Evolutionary conservation across 2,113 vertebrate species (phyloP).

Genomic region (Capreolus pygargus): DNA sequence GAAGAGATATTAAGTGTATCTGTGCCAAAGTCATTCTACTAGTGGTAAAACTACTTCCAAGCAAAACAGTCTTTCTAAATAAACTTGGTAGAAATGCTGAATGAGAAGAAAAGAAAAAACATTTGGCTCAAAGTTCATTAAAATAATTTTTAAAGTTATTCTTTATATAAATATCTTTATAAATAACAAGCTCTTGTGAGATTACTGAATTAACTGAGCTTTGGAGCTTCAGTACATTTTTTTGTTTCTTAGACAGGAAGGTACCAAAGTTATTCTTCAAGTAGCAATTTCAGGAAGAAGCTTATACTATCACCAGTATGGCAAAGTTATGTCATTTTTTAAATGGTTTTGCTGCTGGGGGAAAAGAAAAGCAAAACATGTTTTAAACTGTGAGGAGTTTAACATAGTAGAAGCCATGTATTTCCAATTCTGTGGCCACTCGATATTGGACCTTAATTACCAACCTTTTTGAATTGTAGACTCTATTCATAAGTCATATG

Average conservation of each 20-base stretch:
- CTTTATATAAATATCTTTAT: background rate
- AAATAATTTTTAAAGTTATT: background rate
- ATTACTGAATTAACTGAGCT: background rate
- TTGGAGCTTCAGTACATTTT: background rate
- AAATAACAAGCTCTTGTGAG: background rate
- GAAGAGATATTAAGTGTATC: background rate
- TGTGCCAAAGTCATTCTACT: background rate
- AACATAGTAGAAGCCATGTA: background rate
- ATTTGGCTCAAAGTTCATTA: background rate
- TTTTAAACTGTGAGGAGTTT: background rate
- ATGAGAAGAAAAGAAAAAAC: background rate
- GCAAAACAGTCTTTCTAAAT: background rate
- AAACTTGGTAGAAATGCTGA: background rate
- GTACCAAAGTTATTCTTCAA: conserved; percentile 4
- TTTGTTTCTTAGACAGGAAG: background rate
- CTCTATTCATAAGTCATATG: conserved; percentile 3
- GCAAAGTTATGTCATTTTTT: background rate
- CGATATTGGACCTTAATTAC: conserved; percentile 29
- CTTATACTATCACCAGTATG: background rate
- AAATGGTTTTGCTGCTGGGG: background rate
- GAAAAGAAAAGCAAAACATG: background rate
- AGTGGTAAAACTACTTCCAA: background rate
- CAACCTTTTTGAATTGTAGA: background rate
- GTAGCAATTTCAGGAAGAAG: conserved; percentile 22
- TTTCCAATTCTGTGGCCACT: background rate